Conservation (phyloP, 2,797 vertebrate species). For the Forpus xanthops region DNA sequence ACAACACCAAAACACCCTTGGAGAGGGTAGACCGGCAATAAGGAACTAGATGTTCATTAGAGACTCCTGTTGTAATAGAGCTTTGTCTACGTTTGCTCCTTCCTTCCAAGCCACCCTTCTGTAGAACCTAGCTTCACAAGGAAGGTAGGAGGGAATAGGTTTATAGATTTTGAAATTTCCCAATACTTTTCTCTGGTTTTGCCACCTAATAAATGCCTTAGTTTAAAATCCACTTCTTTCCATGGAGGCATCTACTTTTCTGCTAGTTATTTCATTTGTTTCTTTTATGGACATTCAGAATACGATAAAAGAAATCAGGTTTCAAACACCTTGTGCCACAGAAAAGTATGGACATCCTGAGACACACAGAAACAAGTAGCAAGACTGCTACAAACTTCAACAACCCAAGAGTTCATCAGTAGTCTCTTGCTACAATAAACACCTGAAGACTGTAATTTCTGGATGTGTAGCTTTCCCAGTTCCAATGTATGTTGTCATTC, state of each 20-base stretch:
- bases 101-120: neutral
- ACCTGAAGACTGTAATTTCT: neutral
- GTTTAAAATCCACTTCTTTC: neutral
- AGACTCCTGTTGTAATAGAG: neutral
- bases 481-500: neutral
- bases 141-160: neutral
- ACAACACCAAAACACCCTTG: neutral
- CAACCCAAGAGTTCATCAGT: neutral
- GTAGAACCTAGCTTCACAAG: neutral
- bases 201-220: neutral
- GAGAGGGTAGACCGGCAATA: neutral
- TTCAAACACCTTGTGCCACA: neutral
- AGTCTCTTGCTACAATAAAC: neutral
- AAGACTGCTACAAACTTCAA: neutral
- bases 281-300: neutral
- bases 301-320: neutral
- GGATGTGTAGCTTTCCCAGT: neutral
- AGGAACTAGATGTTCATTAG: neutral
- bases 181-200: neutral
- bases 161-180: neutral
- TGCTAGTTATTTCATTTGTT: neutral
- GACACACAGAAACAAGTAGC: neutral
- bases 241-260: neutral
- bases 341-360: neutral
- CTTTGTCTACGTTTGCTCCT: neutral